Base-by-base conservation (phyloP, 2,797 vertebrate genomes). In the Pangasius krempfi region DNA sequence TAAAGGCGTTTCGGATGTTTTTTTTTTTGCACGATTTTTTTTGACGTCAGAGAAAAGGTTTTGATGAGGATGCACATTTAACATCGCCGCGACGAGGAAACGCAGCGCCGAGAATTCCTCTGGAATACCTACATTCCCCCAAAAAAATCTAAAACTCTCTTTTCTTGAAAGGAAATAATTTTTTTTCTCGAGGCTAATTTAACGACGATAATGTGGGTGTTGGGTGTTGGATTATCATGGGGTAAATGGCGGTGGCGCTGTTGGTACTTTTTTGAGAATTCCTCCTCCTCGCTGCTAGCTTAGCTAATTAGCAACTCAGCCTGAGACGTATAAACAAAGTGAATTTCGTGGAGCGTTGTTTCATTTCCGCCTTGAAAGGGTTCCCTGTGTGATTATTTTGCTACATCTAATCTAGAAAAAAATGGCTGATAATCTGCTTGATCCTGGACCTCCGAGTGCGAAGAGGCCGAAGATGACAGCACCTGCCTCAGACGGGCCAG, bases 371-470 rank as follows among this genome's bases (percentile, higher is more conserved):
- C 87, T 79, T 84, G 40, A 14, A 87, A 90, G 89, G 87, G 73
- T 90, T 89, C 91, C 37, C 58, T 68, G 50, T 64, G 70, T 73
- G 25, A 7, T 62, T 68, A 14, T 73, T 52, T 83, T 47, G 22
- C 44, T 40, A 12, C 58, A 33, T 33, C 37, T 89, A 75, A 83
- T 88, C 87, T 89, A 92, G 89, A 91, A 92, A 87, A 87, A 91
- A 91, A 99, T 99, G 98, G 97, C 98, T 95, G 98, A 99, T 93
- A 99, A 99, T 96, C 96, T 99, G 95, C 96, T 98, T 93, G 98
- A 99, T 91, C 96, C 97, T 93, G 98, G 98, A 96, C 98, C 98
- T 95, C 97, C 98, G 92, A 98, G 96, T 96, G 96, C 98, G 27
- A 99, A 99, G 95, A 97, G 98, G 95, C 96, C 97, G 94, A 99